phyloP scores from a whole-genome alignment of 2,797 vertebrate species.

The Mormyrus proboscirostris region DNA sequence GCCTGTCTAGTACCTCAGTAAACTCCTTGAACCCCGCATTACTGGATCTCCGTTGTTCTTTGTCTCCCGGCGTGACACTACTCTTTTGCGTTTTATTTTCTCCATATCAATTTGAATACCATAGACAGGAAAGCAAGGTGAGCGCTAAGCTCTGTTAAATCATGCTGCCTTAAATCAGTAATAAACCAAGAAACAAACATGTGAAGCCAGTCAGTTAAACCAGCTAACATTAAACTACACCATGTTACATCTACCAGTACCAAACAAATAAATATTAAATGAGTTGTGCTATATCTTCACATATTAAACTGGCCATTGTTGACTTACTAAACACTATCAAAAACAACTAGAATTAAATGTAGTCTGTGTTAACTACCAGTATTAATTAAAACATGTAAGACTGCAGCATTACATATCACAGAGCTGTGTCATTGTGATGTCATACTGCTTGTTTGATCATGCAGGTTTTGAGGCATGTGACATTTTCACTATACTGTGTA shows the following conservation, averaged over 20 bases:
- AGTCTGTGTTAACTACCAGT: background rate
- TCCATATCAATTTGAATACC: background rate
- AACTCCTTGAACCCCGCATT: too few relatives aligned
- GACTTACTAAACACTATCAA: background rate
- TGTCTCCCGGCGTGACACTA: too few relatives aligned
- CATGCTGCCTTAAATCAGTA: background rate
- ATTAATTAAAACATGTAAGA: background rate
- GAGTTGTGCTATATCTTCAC: background rate
- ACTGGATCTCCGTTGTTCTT: too few relatives aligned
- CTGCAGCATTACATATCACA: background rate
- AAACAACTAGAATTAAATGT: background rate
- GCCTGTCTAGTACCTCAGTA: too few relatives aligned
- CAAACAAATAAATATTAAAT: background rate
- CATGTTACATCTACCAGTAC: background rate
- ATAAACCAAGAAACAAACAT: background rate
- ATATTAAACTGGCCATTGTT: background rate
- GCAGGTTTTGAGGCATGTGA: background rate
- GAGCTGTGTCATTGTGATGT: background rate
- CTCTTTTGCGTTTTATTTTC: background rate
- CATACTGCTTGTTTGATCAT: background rate
- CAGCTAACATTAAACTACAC: background rate
- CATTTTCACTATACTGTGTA: background rate
- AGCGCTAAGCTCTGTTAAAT: background rate
- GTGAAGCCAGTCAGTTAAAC: background rate
- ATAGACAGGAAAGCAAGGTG: background rate